Base-by-base conservation (phyloP, 1,140 invertebrate species). In the Pogonomyrmex californicus region DNA sequence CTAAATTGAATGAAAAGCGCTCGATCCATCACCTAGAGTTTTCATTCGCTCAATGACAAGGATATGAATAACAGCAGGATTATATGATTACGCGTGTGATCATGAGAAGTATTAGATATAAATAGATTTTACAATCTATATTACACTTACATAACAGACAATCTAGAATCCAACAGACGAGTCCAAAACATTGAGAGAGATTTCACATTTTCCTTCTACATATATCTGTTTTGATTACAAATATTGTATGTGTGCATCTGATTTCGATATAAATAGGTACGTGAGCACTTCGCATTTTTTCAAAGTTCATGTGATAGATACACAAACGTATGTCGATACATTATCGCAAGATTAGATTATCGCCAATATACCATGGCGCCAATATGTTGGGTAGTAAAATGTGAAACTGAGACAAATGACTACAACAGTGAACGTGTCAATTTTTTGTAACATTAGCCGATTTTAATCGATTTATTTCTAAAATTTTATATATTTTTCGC, bases 271-370 rank as follows among this genome's bases (percentile, higher is more conserved):
- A 62, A 70, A 30, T 78, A 78, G 33, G n/a, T 33, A 68, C 63
- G 47, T 30, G 17, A 82, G 17, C 60, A 65, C 47, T 41, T 47
- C 33, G 33, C 44, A 79, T 68, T 79, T 71, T 81, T 82, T 62
- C 54, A 41, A 73, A 73, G 66, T 73, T 14, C 41, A 41, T 12
- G 33, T 73, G 63, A 86, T 63, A 62, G 56, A 86, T 83, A 70
- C 10, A 54, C 49, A 33, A 10, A 86, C 44, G 62, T 71, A 75
- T 73, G 38, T 73, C 44, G 68, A 83, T 83, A 75, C n/a, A 75
- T 85, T 92, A 93, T 93, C 92, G 79, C 87, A 30, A 93, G 93
- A 94, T 94, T 93, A 93, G 92, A 93, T 94, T 94, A 91, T 93
- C 92, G 76, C 38, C 58, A 56, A 60, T 90, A 63, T 90, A 89